phyloP scores from a whole-genome alignment of 2,888 invertebrate species.

The Spodoptera exigua region DNA sequence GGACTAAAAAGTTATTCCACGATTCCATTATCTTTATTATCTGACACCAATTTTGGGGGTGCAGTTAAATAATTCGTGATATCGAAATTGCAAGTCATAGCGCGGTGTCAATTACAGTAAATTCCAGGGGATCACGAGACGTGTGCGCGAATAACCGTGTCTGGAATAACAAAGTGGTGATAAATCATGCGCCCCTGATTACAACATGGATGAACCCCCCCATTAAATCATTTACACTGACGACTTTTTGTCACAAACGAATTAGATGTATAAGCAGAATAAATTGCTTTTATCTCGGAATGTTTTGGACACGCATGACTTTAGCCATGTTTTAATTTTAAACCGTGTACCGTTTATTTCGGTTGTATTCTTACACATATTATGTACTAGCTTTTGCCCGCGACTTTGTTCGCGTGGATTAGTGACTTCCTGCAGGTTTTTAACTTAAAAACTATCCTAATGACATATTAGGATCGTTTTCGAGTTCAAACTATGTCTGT shows the following conservation, averaged over 20 bases:
- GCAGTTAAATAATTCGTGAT: slow-evolving; percentile 14
- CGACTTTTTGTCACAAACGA: slow-evolving; percentile 35
- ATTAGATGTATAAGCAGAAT: slow-evolving; percentile 17
- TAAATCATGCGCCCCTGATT: slow-evolving; percentile 57
- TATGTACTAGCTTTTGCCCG: too few relatives aligned
- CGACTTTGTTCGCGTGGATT: too few relatives aligned
- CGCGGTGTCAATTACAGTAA: slow-evolving; percentile 59
- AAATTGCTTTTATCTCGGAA: slow-evolving; percentile 14
- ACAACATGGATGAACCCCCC: slow-evolving; percentile 50
- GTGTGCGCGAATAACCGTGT: slow-evolving; percentile 64
- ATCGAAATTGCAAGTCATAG: slow-evolving; percentile 51
- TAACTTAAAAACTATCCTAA: too few relatives aligned
- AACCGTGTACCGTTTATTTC: too few relatives aligned
- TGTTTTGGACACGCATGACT: not conserved
- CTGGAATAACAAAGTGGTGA: slow-evolving; percentile 59
- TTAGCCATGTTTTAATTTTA: too few relatives aligned
- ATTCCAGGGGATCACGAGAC: slow-evolving; percentile 44
- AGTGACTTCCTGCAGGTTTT: too few relatives aligned
- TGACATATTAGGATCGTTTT: too few relatives aligned
- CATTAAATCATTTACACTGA: slow-evolving; percentile 62
- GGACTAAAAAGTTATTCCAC: too few relatives aligned
- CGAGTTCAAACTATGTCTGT: too few relatives aligned
- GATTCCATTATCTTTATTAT: too few relatives aligned
- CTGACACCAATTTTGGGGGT: too few relatives aligned
- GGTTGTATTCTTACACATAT: too few relatives aligned